Conservation (phyloP, 2,797 vertebrate genomes). For the Mallotus villosus region DNA sequence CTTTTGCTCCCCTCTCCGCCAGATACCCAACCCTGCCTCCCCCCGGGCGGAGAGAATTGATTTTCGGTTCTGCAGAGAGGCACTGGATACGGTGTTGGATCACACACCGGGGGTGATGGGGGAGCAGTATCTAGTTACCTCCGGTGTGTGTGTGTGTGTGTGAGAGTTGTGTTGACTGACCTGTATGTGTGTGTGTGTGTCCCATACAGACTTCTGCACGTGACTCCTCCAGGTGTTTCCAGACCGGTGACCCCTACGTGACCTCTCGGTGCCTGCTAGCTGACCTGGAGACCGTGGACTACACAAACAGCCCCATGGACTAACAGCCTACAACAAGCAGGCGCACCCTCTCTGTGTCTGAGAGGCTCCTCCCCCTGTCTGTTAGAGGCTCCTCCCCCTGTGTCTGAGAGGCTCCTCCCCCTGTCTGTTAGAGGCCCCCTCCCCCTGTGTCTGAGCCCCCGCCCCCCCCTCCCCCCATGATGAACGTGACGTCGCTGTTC, state of each 20-base stretch:
- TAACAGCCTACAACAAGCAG: neutral
- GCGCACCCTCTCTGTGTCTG: neutral
- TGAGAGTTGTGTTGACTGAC: neutral
- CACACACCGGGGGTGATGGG: neutral
- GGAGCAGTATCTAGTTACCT: neutral
- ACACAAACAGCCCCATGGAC: neutral
- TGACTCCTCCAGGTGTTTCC: neutral
- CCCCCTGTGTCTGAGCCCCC: too few relatives aligned
- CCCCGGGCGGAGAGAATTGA: constrained; percentile 35
- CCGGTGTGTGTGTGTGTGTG: constrained; percentile 10
- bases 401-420: neutral
- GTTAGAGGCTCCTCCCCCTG: neutral
- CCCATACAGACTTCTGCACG: neutral
- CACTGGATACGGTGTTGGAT: neutral
- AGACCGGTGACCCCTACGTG: neutral
- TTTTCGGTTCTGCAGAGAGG: constrained; percentile 35
- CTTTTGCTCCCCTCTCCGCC: neutral
- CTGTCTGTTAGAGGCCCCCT: too few relatives aligned
- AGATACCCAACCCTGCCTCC: neutral
- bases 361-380: neutral
- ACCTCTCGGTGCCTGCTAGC: neutral
- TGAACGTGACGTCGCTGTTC: constrained; percentile 81
- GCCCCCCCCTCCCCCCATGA: constrained; percentile 33
- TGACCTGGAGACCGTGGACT: neutral
- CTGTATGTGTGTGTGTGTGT: constrained; percentile 13